phyloP scores from a whole-genome alignment of 2,113 vertebrate species.

The Perognathus longimembris region DNA sequence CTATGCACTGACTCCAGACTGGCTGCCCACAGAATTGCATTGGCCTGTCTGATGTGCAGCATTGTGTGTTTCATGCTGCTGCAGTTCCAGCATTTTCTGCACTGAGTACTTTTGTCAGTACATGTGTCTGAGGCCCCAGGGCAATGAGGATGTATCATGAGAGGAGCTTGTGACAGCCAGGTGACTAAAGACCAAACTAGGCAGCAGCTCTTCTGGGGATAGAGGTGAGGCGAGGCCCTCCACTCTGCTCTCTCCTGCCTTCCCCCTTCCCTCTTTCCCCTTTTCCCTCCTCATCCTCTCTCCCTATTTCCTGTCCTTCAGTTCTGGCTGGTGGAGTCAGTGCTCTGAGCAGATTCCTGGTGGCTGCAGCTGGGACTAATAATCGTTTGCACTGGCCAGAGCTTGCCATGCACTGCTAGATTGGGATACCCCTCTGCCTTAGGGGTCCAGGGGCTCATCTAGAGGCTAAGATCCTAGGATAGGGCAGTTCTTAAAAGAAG shows the following conservation, averaged over 20 bases:
- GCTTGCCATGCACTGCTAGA: not conserved
- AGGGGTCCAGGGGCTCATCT: not conserved
- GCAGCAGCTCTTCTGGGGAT: not conserved
- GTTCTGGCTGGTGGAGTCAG: not conserved
- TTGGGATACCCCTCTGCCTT: not conserved
- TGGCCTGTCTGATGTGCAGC: not conserved
- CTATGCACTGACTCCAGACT: too few relatives aligned
- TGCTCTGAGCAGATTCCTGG: not conserved
- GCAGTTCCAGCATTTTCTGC: conserved; percentile 15
- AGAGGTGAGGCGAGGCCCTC: not conserved
- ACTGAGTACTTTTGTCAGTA: not conserved
- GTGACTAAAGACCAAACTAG: not conserved
- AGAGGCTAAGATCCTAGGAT: not conserved
- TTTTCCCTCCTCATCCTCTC: not conserved
- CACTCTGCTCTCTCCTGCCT: not conserved
- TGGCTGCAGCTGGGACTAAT: not conserved
- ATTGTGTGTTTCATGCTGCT: not conserved
- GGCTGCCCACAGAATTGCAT: not conserved
- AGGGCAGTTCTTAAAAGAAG: not conserved
- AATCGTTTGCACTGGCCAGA: not conserved
- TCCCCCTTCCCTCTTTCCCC: not conserved
- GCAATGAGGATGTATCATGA: not conserved
- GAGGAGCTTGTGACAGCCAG: not conserved
- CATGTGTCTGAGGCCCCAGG: not conserved
- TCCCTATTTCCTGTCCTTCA: not conserved